These are phyloP conservation scores for Gopherus evgoodei DNA, from an alignment of 2,113 vertebrate species.

Conservation along the genomic window DNA sequence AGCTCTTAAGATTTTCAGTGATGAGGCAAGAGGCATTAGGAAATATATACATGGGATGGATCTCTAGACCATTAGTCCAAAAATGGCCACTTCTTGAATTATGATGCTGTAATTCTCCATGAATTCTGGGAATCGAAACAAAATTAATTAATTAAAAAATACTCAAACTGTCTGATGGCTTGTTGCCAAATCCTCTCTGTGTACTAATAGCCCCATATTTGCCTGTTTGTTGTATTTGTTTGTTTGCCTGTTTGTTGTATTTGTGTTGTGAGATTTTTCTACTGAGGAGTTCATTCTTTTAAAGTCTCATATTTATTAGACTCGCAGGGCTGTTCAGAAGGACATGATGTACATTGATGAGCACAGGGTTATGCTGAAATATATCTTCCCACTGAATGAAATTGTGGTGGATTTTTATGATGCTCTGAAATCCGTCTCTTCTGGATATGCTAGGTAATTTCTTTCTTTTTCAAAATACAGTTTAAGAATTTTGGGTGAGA, in stretches of 20 bases:
- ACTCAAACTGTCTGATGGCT: not conserved
- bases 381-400: conserved; percentile 95
- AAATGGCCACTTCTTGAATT: not conserved
- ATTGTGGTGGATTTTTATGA: conserved; percentile 98
- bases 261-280: conserved; percentile 16
- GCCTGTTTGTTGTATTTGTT: not conserved
- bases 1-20: not conserved
- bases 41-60: not conserved
- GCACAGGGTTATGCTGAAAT: conserved; percentile 93
- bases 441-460: conserved; percentile 95
- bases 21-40: not conserved
- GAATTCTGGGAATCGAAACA: not conserved
- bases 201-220: not conserved
- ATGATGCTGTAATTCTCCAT: not conserved
- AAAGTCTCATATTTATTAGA: conserved; percentile 72
- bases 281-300: not conserved
- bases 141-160: not conserved
- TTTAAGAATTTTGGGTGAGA: not conserved
- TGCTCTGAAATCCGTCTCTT: conserved; percentile 92
- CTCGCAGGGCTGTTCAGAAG: conserved; percentile 90
- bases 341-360: conserved; percentile 94
- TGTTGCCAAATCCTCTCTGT: not conserved
- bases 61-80: not conserved
- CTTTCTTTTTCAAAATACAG: not conserved
- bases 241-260: not conserved